Conservation (phyloP, 2,797 vertebrate genomes). For the Helarctos malayanus region DNA sequence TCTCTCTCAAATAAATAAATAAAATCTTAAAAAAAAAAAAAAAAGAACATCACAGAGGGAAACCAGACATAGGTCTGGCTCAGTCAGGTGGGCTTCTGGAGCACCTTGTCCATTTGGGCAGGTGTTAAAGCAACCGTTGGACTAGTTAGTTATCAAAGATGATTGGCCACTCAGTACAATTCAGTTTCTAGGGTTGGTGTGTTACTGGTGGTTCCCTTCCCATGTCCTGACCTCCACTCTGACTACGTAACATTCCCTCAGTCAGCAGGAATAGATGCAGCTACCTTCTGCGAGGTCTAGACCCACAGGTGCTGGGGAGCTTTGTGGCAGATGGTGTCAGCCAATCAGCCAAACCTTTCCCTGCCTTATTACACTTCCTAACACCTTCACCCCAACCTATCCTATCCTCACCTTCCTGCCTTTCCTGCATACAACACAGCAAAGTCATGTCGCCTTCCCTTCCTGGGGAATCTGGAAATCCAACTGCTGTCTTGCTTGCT, state of each 20-base stretch:
- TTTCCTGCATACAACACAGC: neutral
- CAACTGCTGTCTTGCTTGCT: neutral
- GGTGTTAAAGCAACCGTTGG: neutral
- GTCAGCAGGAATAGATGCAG: neutral
- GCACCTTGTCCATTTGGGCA: neutral
- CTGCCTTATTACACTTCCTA: neutral
- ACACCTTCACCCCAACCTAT: neutral
- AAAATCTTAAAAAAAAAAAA: too few species aligned
- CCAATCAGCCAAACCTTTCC: neutral
- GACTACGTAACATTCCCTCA: neutral
- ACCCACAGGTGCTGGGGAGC: neutral
- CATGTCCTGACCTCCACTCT: neutral
- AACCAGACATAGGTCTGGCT: neutral
- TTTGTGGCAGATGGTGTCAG: neutral
- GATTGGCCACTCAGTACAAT: neutral
- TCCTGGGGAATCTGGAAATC: conserved; percentile 14
- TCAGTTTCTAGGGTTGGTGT: neutral
- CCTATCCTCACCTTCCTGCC: neutral
- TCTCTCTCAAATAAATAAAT: too few species aligned
- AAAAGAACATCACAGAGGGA: neutral
- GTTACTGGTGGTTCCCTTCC: neutral
- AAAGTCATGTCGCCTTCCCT: neutral
- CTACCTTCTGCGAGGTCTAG: neutral
- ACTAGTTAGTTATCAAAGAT: neutral
- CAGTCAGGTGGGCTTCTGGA: neutral